These are phyloP conservation scores for Microplitis mediator DNA, from an alignment of 1,140 invertebrate genomes.

Conservation along the genomic window DNA sequence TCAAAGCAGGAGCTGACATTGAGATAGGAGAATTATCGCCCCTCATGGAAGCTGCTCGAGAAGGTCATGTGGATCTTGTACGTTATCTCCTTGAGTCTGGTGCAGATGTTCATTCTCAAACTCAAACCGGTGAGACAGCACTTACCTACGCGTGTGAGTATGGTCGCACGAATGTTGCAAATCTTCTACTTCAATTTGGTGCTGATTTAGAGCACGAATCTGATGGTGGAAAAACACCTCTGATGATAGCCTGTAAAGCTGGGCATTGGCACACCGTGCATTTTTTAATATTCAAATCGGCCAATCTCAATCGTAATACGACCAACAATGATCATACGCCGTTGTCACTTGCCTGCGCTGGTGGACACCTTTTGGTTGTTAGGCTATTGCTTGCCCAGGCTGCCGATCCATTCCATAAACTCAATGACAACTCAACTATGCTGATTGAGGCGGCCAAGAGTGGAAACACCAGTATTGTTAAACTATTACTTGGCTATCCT, in stretches of 20 bases:
- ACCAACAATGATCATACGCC: conserved; percentile 99
- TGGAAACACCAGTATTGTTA: conserved; percentile 93
- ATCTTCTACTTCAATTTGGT: conserved; percentile 85
- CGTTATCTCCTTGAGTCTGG: conserved; percentile 81
- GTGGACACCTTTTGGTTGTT: conserved; percentile 91
- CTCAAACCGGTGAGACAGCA: conserved; percentile 95
- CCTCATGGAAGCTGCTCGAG: conserved; percentile 97
- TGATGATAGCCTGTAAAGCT: conserved; percentile 99
- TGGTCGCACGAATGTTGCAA: conserved; percentile 92
- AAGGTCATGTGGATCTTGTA: conserved; percentile 94
- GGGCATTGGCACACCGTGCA: conserved; percentile 98
- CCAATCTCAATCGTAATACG: conserved; percentile 92
- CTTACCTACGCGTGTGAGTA: conserved; percentile 97
- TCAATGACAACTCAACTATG: conserved; percentile 99
- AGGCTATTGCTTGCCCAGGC: conserved; percentile 87
- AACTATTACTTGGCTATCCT: conserved; percentile 92
- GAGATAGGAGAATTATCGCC: conserved; percentile 96
- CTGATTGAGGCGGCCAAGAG: conserved; percentile 98
- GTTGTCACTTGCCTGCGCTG: conserved; percentile 94
- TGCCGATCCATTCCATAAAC: conserved; percentile 93
- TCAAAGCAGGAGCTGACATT: conserved; percentile 94
- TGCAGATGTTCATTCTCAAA: conserved; percentile 92
- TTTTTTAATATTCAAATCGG: conserved; percentile 91
- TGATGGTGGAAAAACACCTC: conserved; percentile 91
- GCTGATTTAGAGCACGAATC: conserved; percentile 94